Percentiles rank a stretch among this genome's conserved stretches.
Conservation (phyloP, 23 tunicate species). For the Styela clava region DNA sequence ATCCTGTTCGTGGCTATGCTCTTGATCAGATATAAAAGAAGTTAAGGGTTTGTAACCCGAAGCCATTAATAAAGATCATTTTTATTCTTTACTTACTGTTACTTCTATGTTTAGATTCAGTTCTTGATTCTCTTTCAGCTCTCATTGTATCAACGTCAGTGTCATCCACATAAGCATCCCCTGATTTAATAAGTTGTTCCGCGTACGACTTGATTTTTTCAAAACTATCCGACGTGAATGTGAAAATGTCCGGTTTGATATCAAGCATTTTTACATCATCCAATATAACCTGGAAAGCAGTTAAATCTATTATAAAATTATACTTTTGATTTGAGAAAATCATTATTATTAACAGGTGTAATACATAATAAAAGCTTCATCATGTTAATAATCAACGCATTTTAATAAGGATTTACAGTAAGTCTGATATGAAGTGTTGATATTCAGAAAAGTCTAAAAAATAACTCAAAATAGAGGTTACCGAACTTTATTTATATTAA, state of each 20-base stretch:
- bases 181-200: conserved; percentile 68
- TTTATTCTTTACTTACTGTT: conserved; percentile 76
- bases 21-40: no score
- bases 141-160: conserved; percentile 80
- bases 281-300: conserved; percentile 60
- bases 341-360: neutral
- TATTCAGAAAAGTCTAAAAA: no score
- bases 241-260: conserved; percentile 83
- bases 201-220: conserved; percentile 51
- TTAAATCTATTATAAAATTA: neutral
- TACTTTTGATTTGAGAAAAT: neutral
- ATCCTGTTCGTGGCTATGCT: no score
- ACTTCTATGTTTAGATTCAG: conserved; percentile 51
- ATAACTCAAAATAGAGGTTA: no score
- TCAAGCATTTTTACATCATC: conserved; percentile 89
- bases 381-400: no score
- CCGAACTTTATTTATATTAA: no score
- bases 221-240: conserved; percentile 94
- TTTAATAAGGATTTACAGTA: no score
- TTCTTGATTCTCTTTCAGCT: conserved; percentile 58
- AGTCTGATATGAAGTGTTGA: no score
- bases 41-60: no score
- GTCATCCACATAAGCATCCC: conserved; percentile 93
- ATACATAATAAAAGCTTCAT: no score
- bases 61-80: no score